Conservation (phyloP, 2,797 vertebrate genomes). For the Bufotes viridis region DNA sequence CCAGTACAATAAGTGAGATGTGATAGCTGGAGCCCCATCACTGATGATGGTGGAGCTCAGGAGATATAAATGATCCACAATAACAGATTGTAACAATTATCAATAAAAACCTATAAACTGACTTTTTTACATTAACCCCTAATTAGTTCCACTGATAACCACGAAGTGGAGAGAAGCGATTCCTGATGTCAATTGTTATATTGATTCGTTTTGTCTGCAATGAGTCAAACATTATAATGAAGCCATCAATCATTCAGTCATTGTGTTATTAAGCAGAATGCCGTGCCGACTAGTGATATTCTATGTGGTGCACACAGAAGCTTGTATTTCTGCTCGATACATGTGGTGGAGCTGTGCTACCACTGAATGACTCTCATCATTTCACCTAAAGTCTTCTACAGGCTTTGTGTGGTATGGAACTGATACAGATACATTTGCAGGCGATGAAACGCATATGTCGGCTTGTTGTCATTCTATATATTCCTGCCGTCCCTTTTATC, state of each 20-base stretch:
- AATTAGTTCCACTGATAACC: background rate
- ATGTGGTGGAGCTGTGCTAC: conserved; percentile 24
- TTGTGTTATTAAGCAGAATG: background rate
- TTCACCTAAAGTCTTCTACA: background rate
- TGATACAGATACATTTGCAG: background rate
- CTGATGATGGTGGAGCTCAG: too few species aligned
- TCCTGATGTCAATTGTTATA: background rate
- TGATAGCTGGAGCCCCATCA: too few species aligned
- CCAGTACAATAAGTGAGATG: too few species aligned
- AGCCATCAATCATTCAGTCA: background rate
- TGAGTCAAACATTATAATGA: background rate
- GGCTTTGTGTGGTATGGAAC: background rate
- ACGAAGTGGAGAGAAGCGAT: background rate
- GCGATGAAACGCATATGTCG: background rate
- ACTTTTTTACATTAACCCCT: background rate
- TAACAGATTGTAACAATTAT: background rate
- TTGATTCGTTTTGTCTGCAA: background rate
- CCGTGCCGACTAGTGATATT: background rate
- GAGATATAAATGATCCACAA: background rate
- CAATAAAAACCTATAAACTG: background rate
- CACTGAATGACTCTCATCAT: background rate
- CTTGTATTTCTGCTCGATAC: background rate
- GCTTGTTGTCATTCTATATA: background rate
- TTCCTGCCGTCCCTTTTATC: background rate
- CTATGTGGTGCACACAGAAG: background rate